Conservation (phyloP, 2,888 invertebrate species). For the Augochlorella aurata region DNA sequence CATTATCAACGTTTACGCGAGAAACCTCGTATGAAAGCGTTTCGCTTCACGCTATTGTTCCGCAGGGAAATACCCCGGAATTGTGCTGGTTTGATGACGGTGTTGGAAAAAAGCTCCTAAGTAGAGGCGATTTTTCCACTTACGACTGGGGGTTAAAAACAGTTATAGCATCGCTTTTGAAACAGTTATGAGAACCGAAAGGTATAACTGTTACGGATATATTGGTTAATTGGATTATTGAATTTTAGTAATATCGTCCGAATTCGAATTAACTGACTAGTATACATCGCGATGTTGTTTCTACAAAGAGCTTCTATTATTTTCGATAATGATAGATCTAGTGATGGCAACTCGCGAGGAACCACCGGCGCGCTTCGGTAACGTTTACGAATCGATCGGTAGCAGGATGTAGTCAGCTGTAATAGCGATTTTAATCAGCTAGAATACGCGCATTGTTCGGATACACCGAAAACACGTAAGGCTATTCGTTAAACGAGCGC, state of each 20-base stretch:
- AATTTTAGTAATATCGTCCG: not conserved
- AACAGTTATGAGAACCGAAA: no score
- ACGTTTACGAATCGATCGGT: conserved; percentile 6
- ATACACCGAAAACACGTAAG: conserved; percentile 46
- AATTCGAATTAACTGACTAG: not conserved
- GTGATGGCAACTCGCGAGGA: not conserved
- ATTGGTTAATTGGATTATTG: no score
- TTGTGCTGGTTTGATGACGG: not conserved
- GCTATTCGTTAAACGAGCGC: conserved; percentile 55
- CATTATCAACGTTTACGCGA: conserved; percentile 54
- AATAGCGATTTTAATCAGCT: conserved; percentile 5
- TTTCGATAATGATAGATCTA: not conserved
- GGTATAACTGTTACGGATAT: no score
- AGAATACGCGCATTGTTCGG: conserved; percentile 29
- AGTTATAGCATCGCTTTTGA: no score
- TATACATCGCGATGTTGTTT: not conserved
- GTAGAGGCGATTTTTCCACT: not conserved
- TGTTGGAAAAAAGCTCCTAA: not conserved
- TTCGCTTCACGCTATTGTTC: conserved; percentile 24
- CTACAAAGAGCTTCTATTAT: no score
- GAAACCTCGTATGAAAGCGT: conserved; percentile 22
- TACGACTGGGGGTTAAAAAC: no score
- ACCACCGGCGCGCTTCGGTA: not conserved
- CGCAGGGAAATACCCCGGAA: conserved; percentile 10
- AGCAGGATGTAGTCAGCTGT: conserved; percentile 4